A percentile compares a stretch with the other conserved stretches of the same genome.
Conservation (phyloP, 2,797 vertebrate genomes). For the Danio albolineatus region DNA sequence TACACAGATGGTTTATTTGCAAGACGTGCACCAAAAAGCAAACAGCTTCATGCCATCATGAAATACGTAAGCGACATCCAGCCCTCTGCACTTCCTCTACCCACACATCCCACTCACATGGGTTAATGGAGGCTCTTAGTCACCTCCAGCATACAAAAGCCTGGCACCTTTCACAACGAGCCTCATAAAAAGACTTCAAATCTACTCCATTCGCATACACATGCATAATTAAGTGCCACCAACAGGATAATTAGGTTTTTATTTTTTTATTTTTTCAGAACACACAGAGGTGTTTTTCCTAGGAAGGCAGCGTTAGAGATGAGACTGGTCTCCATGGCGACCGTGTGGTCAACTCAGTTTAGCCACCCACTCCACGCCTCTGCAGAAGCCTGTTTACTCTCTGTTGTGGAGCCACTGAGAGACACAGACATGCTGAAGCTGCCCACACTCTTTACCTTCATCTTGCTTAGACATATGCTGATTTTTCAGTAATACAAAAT, state of each 20-base stretch:
- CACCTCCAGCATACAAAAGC: slow-evolving; percentile 9
- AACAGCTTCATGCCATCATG: neutral
- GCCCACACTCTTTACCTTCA: neutral
- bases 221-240: slow-evolving; percentile 14
- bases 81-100: neutral
- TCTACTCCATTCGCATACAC: neutral
- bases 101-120: slow-evolving; percentile 35
- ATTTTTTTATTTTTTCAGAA: slow-evolving; percentile 22
- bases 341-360: slow-evolving; percentile 45
- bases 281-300: slow-evolving; percentile 48
- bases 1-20: too few relatives aligned
- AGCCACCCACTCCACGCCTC: slow-evolving; percentile 60
- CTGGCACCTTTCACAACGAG: neutral
- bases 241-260: slow-evolving; percentile 13
- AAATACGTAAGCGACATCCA: neutral
- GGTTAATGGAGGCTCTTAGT: slow-evolving; percentile 31
- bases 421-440: slow-evolving; percentile 16
- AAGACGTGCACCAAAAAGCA: neutral
- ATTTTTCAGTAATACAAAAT: too few relatives aligned
- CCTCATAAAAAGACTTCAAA: neutral
- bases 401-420: slow-evolving; percentile 9
- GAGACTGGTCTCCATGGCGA: slow-evolving; percentile 66
- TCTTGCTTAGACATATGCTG: neutral
- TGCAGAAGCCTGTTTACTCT: slow-evolving; percentile 66
- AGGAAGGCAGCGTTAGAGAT: slow-evolving; percentile 47